Conservation (phyloP, 1,140 invertebrate species). For the Drosophila lacertosa region DNA sequence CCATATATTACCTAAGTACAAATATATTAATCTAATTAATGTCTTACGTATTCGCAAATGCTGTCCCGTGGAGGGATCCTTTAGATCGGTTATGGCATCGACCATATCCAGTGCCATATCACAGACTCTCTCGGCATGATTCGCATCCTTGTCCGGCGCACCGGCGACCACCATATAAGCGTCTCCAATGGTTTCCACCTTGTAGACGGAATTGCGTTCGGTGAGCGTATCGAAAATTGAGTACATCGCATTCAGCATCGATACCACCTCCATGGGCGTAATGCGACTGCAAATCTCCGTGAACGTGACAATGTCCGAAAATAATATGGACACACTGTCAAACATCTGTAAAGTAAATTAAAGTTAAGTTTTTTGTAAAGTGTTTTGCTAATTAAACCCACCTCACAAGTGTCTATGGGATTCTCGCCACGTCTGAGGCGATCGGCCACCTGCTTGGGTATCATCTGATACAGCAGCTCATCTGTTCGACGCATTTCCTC, state of each 20-base stretch:
- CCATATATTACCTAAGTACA: too few species aligned
- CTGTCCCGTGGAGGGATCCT: constrained; percentile 95
- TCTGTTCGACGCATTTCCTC: constrained; percentile 98
- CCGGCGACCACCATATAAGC: constrained; percentile 99
- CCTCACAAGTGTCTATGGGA: constrained; percentile 97
- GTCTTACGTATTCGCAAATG: constrained; percentile 91
- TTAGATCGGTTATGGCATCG: constrained; percentile 94
- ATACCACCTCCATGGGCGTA: constrained; percentile 97
- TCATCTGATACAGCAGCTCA: constrained; percentile 98
- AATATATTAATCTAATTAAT: too few species aligned
- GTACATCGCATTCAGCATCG: constrained; percentile 98
- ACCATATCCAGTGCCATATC: constrained; percentile 99
- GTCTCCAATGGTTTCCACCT: constrained; percentile 98
- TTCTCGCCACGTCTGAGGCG: constrained; percentile 95
- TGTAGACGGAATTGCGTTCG: constrained; percentile 96
- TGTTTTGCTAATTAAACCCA: constrained; percentile 84
- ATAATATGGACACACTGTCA: constrained; percentile 96
- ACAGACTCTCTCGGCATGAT: constrained; percentile 97
- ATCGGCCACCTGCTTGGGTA: constrained; percentile 98
- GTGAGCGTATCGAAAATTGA: constrained; percentile 96
- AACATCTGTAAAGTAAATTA: constrained; percentile 89
- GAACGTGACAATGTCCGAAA: constrained; percentile 98
- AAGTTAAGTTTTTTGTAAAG: too few species aligned
- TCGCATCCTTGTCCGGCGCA: constrained; percentile 93
- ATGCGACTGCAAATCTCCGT: constrained; percentile 98